These are phyloP conservation scores for Syritta pipiens DNA, from an alignment of 2,888 invertebrate genomes.

Conservation along the genomic window DNA sequence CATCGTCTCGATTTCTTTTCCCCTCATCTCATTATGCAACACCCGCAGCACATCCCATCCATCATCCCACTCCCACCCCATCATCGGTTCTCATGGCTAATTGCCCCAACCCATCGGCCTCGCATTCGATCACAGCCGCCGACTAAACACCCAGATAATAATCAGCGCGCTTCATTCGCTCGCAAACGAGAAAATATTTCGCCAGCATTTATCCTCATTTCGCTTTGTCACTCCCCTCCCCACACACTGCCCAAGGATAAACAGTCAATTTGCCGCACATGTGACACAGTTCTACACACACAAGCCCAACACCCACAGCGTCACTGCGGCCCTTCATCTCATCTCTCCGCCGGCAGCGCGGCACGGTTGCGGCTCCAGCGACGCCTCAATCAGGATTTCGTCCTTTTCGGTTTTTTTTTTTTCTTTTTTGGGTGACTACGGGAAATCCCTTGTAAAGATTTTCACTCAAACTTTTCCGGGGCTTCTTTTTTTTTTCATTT, in stretches of 20 bases:
- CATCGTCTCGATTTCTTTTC: too few species aligned
- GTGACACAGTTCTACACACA: slow-evolving; percentile 32
- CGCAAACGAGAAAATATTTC: neutral
- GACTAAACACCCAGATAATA: too few species aligned
- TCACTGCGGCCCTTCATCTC: too few species aligned
- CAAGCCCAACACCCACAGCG: too few species aligned
- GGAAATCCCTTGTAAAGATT: slow-evolving; percentile 13
- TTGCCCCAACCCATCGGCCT: too few species aligned
- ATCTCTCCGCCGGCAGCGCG: neutral
- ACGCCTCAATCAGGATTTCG: slow-evolving; percentile 2
- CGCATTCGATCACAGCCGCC: too few species aligned
- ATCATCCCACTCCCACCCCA: too few species aligned
- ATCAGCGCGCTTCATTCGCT: neutral
- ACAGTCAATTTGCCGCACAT: slow-evolving; percentile 46
- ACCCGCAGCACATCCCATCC: too few species aligned
- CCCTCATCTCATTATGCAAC: too few species aligned
- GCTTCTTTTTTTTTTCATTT: slow-evolving; percentile 1
- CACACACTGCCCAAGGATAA: slow-evolving; percentile 12
- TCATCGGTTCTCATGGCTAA: too few species aligned
- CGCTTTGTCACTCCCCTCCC: neutral
- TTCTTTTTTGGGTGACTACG: neutral
- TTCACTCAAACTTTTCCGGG: slow-evolving; percentile 4
- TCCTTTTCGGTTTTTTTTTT: neutral
- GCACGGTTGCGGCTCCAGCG: neutral
- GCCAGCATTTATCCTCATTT: slow-evolving; percentile 23